A percentile compares a stretch with the other conserved stretches of the same genome.
phyloP scores from a whole-genome alignment of 2,888 invertebrate genomes.

The Acanthosoma haemorrhoidale region DNA sequence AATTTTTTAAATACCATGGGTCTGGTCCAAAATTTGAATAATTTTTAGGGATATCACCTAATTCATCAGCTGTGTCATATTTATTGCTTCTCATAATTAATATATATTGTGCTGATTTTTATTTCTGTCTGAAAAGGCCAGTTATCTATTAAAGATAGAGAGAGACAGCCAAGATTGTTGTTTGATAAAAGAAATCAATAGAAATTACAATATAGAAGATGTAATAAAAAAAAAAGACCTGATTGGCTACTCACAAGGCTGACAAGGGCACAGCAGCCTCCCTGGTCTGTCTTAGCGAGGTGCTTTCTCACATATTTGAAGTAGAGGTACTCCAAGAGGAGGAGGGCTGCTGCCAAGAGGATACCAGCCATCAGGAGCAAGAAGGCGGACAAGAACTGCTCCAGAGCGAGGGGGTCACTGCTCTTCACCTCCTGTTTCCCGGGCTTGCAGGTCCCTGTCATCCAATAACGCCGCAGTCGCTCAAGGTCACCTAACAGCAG shows the following conservation, averaged over 20 bases:
- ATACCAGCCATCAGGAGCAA: conserved; percentile 92
- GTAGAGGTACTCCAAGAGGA: conserved; percentile 88
- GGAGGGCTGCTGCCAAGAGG: conserved; percentile 76
- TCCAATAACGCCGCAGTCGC: conserved; percentile 90
- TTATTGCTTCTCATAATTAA: too few species aligned
- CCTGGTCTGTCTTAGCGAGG: conserved; percentile 79
- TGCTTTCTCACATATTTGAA: conserved; percentile 87
- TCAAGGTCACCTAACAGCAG: conserved; percentile 73
- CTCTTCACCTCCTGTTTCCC: conserved; percentile 87
- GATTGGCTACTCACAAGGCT: conserved; percentile 73
- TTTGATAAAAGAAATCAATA: too few species aligned
- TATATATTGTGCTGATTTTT: too few species aligned
- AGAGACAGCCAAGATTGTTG: too few species aligned
- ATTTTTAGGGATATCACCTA: too few species aligned
- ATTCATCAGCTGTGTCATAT: too few species aligned
- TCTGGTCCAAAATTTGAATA: not conserved
- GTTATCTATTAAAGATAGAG: too few species aligned
- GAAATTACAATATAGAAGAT: too few species aligned
- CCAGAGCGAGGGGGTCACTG: conserved; percentile 81
- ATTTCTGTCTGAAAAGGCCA: too few species aligned
- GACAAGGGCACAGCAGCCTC: conserved; percentile 86
- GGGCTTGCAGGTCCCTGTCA: conserved; percentile 92
- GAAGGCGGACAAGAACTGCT: conserved; percentile 97
- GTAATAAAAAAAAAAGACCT: too few species aligned
- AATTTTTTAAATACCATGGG: not conserved